A percentile compares a stretch with the other conserved stretches of the same genome.
phyloP scores from a whole-genome alignment of 2,797 vertebrate species.

The Myioborus melanocephalus region DNA sequence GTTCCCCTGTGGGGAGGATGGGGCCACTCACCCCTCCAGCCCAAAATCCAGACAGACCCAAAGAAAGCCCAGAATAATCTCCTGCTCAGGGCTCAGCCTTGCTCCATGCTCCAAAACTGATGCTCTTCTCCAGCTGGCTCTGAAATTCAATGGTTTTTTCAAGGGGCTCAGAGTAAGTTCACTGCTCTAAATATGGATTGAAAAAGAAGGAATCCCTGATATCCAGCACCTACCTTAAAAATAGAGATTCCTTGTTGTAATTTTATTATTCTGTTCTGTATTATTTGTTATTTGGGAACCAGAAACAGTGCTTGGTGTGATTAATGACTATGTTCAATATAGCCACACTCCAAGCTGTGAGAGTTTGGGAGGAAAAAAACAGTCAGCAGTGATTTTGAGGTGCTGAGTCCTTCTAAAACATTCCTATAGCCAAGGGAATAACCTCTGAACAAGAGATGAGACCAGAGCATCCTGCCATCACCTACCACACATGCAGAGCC shows the following conservation, averaged over 20 bases:
- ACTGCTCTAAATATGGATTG: fast-evolving
- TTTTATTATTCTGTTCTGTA: not conserved
- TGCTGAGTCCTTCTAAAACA: not conserved
- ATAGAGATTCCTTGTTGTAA: not conserved
- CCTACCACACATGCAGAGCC: fast-evolving
- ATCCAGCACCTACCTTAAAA: not conserved
- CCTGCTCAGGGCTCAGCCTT: not conserved
- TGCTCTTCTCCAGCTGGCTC: fast-evolving
- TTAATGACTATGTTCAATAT: not conserved
- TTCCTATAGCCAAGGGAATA: not conserved
- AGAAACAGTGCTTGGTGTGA: not conserved
- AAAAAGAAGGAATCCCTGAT: fast-evolving
- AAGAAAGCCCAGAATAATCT: fast-evolving
- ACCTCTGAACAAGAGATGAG: not conserved
- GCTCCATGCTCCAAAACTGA: fast-evolving
- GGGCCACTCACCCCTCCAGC: not conserved
- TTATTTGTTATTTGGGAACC: not conserved
- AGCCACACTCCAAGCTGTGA: not conserved
- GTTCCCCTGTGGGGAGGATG: not conserved
- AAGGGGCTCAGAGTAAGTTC: not conserved
- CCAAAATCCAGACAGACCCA: not conserved
- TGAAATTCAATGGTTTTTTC: not conserved
- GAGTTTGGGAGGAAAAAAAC: fast-evolving
- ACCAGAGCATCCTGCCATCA: not conserved
- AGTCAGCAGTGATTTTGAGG: not conserved